Evolutionary conservation across 2,888 invertebrate genomes (phyloP).

Genomic region (Pardosa pseudoannulata): DNA sequence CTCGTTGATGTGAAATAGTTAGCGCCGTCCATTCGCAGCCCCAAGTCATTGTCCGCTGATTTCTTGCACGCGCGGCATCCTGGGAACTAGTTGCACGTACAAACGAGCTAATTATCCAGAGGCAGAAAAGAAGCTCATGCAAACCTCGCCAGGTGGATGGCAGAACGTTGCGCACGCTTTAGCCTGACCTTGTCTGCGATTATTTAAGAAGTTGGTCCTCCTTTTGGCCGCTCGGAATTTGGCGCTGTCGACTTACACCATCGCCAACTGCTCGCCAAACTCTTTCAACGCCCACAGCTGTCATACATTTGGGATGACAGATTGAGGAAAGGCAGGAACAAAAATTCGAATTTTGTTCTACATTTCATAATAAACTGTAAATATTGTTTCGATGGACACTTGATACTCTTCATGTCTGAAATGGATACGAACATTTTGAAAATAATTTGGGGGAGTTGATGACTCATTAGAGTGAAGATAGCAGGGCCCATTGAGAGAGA

Average conservation of each 20-base stretch:
- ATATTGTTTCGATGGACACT: neutral
- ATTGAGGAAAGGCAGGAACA: neutral
- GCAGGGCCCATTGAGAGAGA: too few relatives aligned
- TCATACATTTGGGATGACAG: slow-evolving; percentile 3
- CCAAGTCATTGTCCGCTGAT: slow-evolving; percentile 50
- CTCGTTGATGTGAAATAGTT: slow-evolving; percentile 3
- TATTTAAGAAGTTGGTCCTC: slow-evolving; percentile 43
- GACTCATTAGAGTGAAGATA: too few relatives aligned
- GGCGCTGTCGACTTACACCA: neutral
- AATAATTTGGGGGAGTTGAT: too few relatives aligned
- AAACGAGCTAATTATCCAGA: slow-evolving; percentile 57
- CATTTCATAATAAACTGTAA: slow-evolving; percentile 5
- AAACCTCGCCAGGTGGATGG: slow-evolving; percentile 41
- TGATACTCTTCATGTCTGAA: neutral
- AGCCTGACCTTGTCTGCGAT: slow-evolving; percentile 50
- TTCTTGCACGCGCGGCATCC: slow-evolving; percentile 40
- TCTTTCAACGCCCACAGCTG: slow-evolving; percentile 7
- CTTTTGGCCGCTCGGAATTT: slow-evolving; percentile 17
- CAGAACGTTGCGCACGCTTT: slow-evolving; percentile 45
- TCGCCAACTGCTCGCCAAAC: slow-evolving; percentile 33
- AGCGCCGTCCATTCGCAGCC: slow-evolving; percentile 9
- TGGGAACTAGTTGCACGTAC: slow-evolving; percentile 51
- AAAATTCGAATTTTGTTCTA: slow-evolving; percentile 12
- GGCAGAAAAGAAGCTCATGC: slow-evolving; percentile 44
- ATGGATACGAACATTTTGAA: neutral